Evolutionary conservation across 2,888 invertebrate genomes (phyloP), one percentile per base, ranked within the genome.

Genomic region (Priocnemis perturbator): DNA sequence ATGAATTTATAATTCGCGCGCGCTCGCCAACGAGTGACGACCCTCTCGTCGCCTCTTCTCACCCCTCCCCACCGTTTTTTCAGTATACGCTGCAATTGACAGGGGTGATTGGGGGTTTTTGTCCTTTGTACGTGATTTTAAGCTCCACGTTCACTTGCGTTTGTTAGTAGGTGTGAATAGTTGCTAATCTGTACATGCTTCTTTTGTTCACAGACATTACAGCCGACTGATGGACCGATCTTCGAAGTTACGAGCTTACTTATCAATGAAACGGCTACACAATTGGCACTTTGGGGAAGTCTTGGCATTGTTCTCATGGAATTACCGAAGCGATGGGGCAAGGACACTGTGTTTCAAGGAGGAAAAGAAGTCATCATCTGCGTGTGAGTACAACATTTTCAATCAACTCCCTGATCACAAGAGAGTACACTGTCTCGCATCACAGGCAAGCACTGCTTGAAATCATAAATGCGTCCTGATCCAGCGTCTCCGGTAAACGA

Each of bases 311-410:
- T 92, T 61, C 90, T 95, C 15, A 90, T 94, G 21, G 93, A 95
- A 83, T 90, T 96, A 68, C 96, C 96, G 0, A 90, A 92, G 56
- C 90, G 94, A 71, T 94, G 93, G 92, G 95, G 95, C 15, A 92
- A 93, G 20, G 92, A 92, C 15, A 93, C 93, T 0, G 91, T 92
- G 64, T 94, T 93, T 85, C 92, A 93, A 75, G 93, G 93, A 48
- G 94, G 94, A 73, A 94, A 92, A 80, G 91, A 93, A 64, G 90
- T 91, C 52, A 92, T 95, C 7, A 90, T 93, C 21, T 95, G 95
- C 93, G 92, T 93, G 95, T 95, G 89, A 92, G 93, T 91, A 48
- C 11, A 61, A 63, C 14, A 62, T 56, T 62, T 30, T 11, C 5
- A n/a, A n/a, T n/a, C n/a, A n/a, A n/a, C n/a, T n/a, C n/a, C n/a